Conservation (phyloP, 2,888 invertebrate genomes). For the Agrypnus murinus region DNA sequence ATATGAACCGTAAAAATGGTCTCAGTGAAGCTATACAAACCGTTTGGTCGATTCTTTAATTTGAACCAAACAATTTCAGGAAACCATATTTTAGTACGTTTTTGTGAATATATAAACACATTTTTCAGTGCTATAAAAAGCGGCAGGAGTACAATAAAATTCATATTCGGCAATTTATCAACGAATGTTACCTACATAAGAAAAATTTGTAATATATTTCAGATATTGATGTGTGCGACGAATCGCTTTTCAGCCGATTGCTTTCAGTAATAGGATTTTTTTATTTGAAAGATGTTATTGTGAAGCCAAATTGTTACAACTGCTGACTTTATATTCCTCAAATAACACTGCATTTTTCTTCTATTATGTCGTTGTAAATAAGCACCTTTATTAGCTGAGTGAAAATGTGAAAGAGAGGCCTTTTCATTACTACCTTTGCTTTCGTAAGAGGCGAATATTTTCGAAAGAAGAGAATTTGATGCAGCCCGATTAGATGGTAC, state of each 20-base stretch:
- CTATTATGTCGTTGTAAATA: slow-evolving; percentile 22
- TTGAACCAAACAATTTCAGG: slow-evolving; percentile 25
- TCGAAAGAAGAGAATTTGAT: slow-evolving; percentile 16
- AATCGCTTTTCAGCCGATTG: slow-evolving; percentile 38
- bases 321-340: slow-evolving; percentile 16
- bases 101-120: slow-evolving; percentile 19
- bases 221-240: slow-evolving; percentile 38
- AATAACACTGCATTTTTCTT: slow-evolving; percentile 18
- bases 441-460: slow-evolving; percentile 16
- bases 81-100: slow-evolving; percentile 22
- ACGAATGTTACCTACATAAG: slow-evolving; percentile 36
- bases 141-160: slow-evolving; percentile 35
- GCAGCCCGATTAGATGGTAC: slow-evolving; percentile 1
- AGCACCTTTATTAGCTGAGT: slow-evolving; percentile 14
- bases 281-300: slow-evolving; percentile 35
- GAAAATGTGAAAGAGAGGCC: slow-evolving; percentile 5
- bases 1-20: background rate
- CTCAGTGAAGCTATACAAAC: background rate
- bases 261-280: slow-evolving; percentile 40
- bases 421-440: slow-evolving; percentile 27
- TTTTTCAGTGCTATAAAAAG: slow-evolving; percentile 33
- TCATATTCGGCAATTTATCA: slow-evolving; percentile 43
- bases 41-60: slow-evolving; percentile 24
- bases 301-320: slow-evolving; percentile 33
- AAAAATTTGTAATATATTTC: slow-evolving; percentile 40